These are phyloP conservation scores for Muscicapa adusta DNA, from an alignment of 2,113 vertebrate species.

Conservation along the genomic window DNA sequence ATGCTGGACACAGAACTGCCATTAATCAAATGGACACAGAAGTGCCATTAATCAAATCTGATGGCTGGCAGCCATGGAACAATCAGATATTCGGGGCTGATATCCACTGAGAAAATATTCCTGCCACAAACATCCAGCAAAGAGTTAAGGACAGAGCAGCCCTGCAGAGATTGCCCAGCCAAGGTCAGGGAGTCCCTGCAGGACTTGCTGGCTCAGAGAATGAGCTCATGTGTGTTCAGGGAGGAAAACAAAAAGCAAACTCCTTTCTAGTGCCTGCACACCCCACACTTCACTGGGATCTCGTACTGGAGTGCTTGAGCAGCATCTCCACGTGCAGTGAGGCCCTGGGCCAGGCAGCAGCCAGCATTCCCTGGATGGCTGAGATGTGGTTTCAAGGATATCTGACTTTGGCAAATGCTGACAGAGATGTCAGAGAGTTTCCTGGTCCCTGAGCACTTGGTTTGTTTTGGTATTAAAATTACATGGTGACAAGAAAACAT, in stretches of 20 bases:
- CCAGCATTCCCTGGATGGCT: neutral
- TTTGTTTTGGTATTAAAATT: neutral
- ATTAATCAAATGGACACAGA: neutral
- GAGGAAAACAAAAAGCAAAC: neutral
- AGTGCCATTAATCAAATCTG: neutral
- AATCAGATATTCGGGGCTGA: neutral
- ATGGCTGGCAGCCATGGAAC: neutral
- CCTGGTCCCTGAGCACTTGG: neutral
- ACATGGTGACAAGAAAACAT: neutral
- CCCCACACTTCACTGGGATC: rapidly evolving
- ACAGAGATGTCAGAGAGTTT: neutral
- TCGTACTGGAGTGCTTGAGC: neutral
- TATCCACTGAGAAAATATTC: neutral
- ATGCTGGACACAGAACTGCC: neutral
- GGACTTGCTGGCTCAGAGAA: neutral
- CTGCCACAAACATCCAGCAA: neutral
- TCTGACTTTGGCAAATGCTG: neutral
- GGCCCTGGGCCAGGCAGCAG: neutral
- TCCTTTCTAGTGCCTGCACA: neutral
- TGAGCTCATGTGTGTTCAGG: neutral
- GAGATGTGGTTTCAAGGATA: neutral
- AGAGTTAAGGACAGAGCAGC: neutral
- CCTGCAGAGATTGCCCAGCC: neutral
- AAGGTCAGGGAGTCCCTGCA: neutral
- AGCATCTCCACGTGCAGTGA: neutral